Conservation (phyloP, 2,113 vertebrate species). For the Antechinus stuartii region DNA sequence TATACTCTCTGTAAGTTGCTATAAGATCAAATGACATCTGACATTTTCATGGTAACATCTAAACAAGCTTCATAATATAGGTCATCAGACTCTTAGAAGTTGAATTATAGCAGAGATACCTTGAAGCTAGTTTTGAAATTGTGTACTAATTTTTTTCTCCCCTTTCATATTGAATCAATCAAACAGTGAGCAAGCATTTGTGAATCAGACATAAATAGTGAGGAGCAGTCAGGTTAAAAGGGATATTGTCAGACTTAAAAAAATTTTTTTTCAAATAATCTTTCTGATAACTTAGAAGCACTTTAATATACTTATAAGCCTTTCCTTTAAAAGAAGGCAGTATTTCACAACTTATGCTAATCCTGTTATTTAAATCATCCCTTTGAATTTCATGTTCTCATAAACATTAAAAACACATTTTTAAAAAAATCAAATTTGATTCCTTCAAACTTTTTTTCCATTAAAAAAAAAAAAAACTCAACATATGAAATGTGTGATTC, state of each 20-base stretch:
- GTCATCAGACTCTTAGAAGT: not conserved
- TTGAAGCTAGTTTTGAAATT: constrained; percentile 9
- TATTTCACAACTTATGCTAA: not conserved
- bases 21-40: not conserved
- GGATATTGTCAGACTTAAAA: not conserved
- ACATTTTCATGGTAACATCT: not conserved
- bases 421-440: not conserved
- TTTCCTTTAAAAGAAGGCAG: not conserved
- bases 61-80: not conserved
- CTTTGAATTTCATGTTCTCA: constrained; percentile 20
- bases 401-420: constrained; percentile 33
- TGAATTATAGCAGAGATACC: not conserved
- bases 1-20: not conserved
- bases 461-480: not conserved
- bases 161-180: not conserved
- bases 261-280: not conserved
- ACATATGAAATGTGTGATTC: not conserved
- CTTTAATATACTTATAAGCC: not conserved
- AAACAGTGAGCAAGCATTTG: not conserved
- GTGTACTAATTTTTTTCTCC: not conserved
- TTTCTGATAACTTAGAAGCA: not conserved
- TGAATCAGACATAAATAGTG: constrained; percentile 18
- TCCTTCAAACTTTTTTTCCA: constrained; percentile 2
- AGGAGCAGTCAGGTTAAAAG: constrained; percentile 23
- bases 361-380: not conserved